Evolutionary conservation across 2,113 vertebrate species (phyloP).

Genomic region (Burhinus oedicnemus): DNA sequence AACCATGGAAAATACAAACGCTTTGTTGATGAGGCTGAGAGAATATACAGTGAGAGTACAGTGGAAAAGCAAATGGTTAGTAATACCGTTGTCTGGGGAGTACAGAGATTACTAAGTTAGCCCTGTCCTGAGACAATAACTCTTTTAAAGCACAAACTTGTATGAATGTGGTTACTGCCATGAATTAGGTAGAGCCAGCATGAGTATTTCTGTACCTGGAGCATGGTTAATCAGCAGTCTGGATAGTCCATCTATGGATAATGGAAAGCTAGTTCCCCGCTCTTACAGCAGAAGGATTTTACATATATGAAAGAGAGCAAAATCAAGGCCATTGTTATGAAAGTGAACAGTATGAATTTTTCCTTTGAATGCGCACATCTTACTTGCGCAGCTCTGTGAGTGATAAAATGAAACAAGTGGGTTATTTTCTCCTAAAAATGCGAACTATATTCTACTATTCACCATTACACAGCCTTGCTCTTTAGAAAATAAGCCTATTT

Average conservation of each 20-base stretch:
- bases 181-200: background rate
- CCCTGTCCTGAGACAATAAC: background rate
- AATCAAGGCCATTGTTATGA: conserved; percentile 3
- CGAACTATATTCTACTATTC: conserved; percentile 29
- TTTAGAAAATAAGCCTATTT: conserved; percentile 64
- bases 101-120: background rate
- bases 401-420: conserved; percentile 1
- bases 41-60: background rate
- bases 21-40: background rate
- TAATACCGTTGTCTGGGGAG: background rate
- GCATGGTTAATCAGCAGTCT: background rate
- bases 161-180: conserved; percentile 36
- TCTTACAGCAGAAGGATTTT: background rate
- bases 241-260: background rate
- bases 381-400: conserved; percentile 13
- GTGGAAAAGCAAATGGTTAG: background rate
- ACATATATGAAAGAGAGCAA: background rate
- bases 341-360: background rate
- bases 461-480: conserved; percentile 19
- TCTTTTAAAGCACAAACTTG: conserved; percentile 56
- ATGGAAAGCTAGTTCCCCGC: background rate
- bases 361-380: conserved; percentile 26
- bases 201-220: background rate
- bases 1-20: background rate
- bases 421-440: conserved; percentile 44